These are phyloP conservation scores for Drosophila albomicans DNA, from an alignment of 1,140 invertebrate genomes.

Conservation along the genomic window DNA sequence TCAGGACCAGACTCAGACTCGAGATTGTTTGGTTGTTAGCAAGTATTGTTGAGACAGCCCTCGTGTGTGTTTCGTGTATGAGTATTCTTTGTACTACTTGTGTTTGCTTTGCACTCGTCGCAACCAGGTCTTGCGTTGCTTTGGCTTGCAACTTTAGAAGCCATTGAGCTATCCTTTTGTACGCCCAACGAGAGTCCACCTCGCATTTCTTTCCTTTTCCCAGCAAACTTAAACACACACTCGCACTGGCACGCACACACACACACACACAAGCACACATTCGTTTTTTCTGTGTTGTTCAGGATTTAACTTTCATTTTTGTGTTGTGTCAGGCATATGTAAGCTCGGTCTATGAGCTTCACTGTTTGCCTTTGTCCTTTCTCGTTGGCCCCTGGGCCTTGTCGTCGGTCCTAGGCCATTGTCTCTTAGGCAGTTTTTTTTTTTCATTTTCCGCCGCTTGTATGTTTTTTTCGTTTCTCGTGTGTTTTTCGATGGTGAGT, in stretches of 20 bases:
- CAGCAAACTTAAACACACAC: constrained; percentile 28
- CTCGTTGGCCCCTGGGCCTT: constrained; percentile 62
- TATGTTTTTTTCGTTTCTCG: constrained; percentile 15
- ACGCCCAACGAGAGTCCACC: constrained; percentile 35
- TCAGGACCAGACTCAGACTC: too few relatives aligned
- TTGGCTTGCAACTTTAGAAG: constrained; percentile 62
- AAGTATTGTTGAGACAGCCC: constrained; percentile 56
- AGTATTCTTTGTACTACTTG: constrained; percentile 57
- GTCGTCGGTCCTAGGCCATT: constrained; percentile 65
- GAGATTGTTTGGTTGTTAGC: neutral
- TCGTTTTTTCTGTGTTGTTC: constrained; percentile 28
- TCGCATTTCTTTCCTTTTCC: constrained; percentile 23
- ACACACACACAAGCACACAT: too few relatives aligned
- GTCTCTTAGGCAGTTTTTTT: constrained; percentile 40
- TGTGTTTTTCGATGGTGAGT: constrained; percentile 21
- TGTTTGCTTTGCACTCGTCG: constrained; percentile 74
- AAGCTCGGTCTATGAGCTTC: constrained; percentile 45
- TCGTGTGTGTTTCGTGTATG: constrained; percentile 45
- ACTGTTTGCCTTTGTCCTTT: constrained; percentile 60
- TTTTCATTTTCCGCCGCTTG: constrained; percentile 9
- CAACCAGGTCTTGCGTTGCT: constrained; percentile 34
- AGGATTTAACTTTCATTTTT: constrained; percentile 62
- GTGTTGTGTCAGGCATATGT: constrained; percentile 70
- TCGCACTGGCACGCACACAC: too few relatives aligned
- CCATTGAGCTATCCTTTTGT: constrained; percentile 75